Evolutionary conservation across 2,797 vertebrate species (phyloP), one percentile per base, ranked within the genome.

Genomic region (Takifugu ocellatus): DNA sequence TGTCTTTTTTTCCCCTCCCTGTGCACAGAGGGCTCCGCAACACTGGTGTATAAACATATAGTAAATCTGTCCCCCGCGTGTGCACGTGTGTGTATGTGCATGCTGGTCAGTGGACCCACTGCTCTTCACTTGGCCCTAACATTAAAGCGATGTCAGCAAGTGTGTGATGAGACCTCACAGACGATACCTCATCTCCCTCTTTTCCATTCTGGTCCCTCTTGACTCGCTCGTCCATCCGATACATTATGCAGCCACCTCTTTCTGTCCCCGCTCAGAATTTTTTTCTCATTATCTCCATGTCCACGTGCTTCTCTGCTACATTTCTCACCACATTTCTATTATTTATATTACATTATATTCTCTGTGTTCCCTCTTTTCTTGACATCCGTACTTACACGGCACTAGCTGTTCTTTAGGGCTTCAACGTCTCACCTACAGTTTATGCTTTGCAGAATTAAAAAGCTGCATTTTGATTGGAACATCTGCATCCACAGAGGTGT

Each of bases 131-230:
- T 86, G 84, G 83, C 82, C 78, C 72, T 11, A 66, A 85, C 79
- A 87, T 86, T 83, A 84, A 85, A 90, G 83, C 65, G 50, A 54
- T 83, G 83, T 86, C 88, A 85, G 84, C 78, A 81, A 78, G 85
- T 88, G 85, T 89, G 78, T 81, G 83, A 84, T 87, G 85, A 89
- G 84, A 81, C 83, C 86, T 88, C 78, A 80, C 86, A 89, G 84
- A 85, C 74, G 44, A 87, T 76, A 72, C 70, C 66, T 80, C 69
- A 72, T 77, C 59, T 68, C 26, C 49, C 61, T 78, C 70, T 83
- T 77, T 84, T 78, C 72, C 81, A 74, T 70, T 78, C 83, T 79
- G 72, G 76, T 53, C 79, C 65, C 70, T 50, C 66, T 73, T 51
- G 47, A 74, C 72, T 76, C 49, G 54, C 71, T 70, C 17, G 39